Conservation (phyloP, 1,140 invertebrate species). For the Trichogramma pretiosum region DNA sequence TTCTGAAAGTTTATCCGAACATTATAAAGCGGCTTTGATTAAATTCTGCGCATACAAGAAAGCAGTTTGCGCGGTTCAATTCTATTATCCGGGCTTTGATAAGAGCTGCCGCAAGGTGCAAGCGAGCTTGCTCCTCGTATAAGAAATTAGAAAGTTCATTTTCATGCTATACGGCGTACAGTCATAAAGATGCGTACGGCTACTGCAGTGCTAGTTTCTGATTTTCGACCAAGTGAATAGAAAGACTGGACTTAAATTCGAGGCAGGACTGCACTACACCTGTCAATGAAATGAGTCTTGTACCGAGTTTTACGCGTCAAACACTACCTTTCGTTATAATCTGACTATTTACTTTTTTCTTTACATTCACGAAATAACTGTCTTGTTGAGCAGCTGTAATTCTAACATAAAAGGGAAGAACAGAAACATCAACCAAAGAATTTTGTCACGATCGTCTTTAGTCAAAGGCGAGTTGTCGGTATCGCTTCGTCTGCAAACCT, state of each 20-base stretch:
- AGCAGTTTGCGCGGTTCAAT: slow-evolving; percentile 1
- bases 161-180: background rate
- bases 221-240: too few relatives aligned
- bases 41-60: background rate
- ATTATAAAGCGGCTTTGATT: slow-evolving; percentile 8
- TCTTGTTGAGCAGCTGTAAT: too few relatives aligned
- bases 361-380: too few relatives aligned
- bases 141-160: slow-evolving; percentile 15
- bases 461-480: slow-evolving; percentile 23
- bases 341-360: too few relatives aligned
- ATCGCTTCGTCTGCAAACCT: slow-evolving; percentile 19
- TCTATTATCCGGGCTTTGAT: too few relatives aligned
- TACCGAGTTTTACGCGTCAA: too few relatives aligned
- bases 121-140: slow-evolving; percentile 1
- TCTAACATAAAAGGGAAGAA: too few relatives aligned
- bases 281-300: too few relatives aligned
- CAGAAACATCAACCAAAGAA: slow-evolving; percentile 3
- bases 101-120: background rate
- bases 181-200: background rate
- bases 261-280: background rate
- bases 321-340: too few relatives aligned
- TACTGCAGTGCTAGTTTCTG: too few relatives aligned
- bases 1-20: too few relatives aligned
- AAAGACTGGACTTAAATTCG: too few relatives aligned
- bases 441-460: slow-evolving; percentile 7